These are phyloP conservation scores for Macheiramphus alcinus DNA, from an alignment of 2,113 vertebrate genomes.

Conservation along the genomic window DNA sequence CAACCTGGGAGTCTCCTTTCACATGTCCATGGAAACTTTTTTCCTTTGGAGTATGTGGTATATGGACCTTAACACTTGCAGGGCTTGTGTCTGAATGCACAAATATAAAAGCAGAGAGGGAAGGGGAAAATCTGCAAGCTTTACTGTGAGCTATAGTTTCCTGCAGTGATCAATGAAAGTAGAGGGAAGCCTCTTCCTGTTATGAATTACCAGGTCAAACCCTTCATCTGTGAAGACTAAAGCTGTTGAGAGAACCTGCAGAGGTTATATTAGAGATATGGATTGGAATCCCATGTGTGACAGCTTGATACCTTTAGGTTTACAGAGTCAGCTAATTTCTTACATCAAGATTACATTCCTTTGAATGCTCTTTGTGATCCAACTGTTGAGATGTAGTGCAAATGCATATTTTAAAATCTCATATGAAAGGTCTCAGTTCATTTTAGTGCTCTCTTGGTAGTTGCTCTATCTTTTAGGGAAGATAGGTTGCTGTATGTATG, in stretches of 20 bases:
- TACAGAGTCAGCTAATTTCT: neutral
- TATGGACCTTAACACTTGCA: neutral
- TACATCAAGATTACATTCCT: neutral
- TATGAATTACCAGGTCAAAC: neutral
- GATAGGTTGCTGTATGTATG: neutral
- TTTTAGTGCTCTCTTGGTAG: neutral
- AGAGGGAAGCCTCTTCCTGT: neutral
- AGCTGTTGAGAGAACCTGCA: neutral
- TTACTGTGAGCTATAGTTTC: neutral
- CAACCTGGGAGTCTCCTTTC: neutral
- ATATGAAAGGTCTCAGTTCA: neutral
- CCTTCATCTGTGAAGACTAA: conserved; percentile 7
- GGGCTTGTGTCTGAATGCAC: neutral
- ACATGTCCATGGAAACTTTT: neutral
- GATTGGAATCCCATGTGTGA: neutral
- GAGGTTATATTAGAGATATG: neutral
- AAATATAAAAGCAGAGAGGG: neutral
- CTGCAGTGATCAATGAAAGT: conserved; percentile 3
- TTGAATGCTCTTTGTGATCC: neutral
- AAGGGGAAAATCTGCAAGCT: neutral
- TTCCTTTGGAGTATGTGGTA: neutral
- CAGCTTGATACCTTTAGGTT: neutral
- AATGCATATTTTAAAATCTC: neutral
- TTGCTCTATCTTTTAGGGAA: neutral
- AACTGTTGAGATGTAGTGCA: neutral